phyloP scores from a whole-genome alignment of 2,888 invertebrate genomes.

The Protonemura montana region DNA sequence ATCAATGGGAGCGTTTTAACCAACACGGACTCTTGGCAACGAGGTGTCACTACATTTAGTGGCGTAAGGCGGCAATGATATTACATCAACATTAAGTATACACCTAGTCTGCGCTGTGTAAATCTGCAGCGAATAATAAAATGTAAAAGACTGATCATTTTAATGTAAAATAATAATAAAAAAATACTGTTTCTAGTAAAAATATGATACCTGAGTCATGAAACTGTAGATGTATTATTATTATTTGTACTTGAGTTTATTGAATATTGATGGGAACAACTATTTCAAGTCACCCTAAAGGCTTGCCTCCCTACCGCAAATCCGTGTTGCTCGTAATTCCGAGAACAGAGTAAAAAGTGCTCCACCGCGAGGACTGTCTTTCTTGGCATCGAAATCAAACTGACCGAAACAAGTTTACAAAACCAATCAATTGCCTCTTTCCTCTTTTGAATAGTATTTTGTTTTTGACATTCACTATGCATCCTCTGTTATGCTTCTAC shows the following conservation, averaged over 20 bases:
- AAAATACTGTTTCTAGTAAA: slow-evolving; percentile 45
- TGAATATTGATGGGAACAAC: background rate
- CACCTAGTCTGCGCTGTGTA: background rate
- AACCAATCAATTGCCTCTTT: slow-evolving; percentile 48
- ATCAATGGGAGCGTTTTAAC: background rate
- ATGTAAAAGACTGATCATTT: background rate
- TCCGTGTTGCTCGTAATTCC: slow-evolving; percentile 44
- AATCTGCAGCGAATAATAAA: background rate
- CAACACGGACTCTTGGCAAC: background rate
- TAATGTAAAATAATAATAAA: background rate
- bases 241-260: background rate
- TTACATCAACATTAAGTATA: background rate
- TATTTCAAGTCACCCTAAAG: background rate
- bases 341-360: slow-evolving; percentile 23
- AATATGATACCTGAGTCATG: slow-evolving; percentile 46
- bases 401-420: slow-evolving; percentile 41
- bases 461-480: slow-evolving; percentile 46
- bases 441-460: slow-evolving; percentile 44
- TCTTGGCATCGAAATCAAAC: slow-evolving; percentile 18
- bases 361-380: background rate
- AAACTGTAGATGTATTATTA: slow-evolving; percentile 41
- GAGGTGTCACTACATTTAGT: background rate
- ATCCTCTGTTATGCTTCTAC: slow-evolving; percentile 47
- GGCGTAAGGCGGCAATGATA: slow-evolving; percentile 1
- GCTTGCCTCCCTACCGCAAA: background rate